Evolutionary conservation across 2,113 vertebrate genomes (phyloP).

Genomic region (Hyperopisus bebe): DNA sequence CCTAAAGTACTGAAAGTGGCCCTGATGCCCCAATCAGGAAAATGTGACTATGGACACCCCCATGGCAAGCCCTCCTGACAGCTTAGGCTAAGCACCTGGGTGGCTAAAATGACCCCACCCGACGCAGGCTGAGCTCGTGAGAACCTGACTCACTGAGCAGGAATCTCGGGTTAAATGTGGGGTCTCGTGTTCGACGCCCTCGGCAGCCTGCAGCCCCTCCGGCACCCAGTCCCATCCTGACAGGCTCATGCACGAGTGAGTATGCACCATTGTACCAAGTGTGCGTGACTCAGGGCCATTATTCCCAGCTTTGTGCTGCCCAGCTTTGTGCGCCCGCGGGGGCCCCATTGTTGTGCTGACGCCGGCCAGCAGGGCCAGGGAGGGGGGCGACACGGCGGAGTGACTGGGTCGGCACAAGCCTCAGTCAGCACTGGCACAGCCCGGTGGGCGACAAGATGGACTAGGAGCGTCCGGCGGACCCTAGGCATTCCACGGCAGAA

Average conservation of each 20-base stretch:
- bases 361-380: constrained; percentile 26
- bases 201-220: not conserved
- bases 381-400: constrained; percentile 28
- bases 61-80: not conserved
- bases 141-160: not conserved
- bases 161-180: not conserved
- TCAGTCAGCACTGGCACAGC: constrained; percentile 19
- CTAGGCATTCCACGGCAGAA: not conserved
- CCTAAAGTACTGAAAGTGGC: not conserved
- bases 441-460: constrained; percentile 20
- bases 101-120: not conserved
- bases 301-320: constrained; percentile 38
- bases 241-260: not conserved
- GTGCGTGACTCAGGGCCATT: constrained; percentile 25
- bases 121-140: not conserved
- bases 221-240: not conserved
- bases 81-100: not conserved
- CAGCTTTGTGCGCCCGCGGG: constrained; percentile 33
- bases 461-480: constrained; percentile 24
- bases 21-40: not conserved
- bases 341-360: constrained; percentile 37
- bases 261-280: constrained; percentile 24
- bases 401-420: constrained; percentile 22
- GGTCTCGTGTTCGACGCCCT: too few relatives aligned
- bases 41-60: not conserved